Evolutionary conservation across 2,797 vertebrate species (phyloP).

Genomic region (Sebastes hubbsi): DNA sequence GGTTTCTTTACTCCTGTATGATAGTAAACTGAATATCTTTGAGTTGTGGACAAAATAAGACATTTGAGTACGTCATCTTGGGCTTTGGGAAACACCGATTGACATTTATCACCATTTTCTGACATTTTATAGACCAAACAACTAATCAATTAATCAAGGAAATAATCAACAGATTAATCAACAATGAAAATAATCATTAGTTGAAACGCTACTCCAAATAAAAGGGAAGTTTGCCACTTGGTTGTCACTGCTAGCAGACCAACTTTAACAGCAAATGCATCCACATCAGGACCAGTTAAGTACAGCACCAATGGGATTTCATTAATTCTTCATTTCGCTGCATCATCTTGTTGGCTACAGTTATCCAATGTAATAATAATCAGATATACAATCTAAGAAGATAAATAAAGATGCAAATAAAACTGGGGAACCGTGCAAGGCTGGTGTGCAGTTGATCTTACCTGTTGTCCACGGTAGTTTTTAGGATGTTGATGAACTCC

Average conservation of each 20-base stretch:
- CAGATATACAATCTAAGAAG: neutral
- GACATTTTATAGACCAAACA: no score
- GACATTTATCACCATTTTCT: no score
- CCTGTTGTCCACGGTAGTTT: constrained; percentile 96
- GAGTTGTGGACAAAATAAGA: no score
- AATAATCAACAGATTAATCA: no score
- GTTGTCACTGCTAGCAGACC: neutral
- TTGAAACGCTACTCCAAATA: neutral
- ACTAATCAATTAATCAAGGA: no score
- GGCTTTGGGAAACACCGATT: no score
- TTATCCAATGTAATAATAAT: neutral
- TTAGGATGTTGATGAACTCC: constrained; percentile 95
- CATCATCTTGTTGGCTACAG: neutral
- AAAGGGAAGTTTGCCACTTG: neutral
- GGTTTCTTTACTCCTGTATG: no score
- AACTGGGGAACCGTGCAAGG: neutral
- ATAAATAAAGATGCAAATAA: neutral
- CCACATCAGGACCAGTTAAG: neutral
- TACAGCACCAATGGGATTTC: neutral
- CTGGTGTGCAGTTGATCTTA: neutral
- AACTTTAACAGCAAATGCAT: neutral
- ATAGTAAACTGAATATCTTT: no score
- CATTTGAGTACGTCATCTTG: no score
- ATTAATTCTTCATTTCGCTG: neutral
- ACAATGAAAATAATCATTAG: no score